phyloP scores from a whole-genome alignment of 2,797 vertebrate species.

The Xiphophorus birchmanni region DNA sequence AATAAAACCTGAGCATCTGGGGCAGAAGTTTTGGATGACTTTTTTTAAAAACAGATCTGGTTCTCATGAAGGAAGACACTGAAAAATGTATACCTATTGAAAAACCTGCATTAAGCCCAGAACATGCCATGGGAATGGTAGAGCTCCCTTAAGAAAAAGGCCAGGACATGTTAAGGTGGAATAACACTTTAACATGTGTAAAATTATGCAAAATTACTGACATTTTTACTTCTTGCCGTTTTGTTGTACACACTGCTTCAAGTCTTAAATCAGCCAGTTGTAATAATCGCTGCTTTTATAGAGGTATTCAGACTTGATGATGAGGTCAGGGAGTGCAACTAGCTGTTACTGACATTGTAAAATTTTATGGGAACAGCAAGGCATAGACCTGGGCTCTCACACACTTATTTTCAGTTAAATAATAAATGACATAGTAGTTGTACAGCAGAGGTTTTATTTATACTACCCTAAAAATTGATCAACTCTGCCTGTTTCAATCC shows the following conservation, averaged over 20 bases:
- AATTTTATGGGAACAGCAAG: background rate
- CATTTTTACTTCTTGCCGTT: background rate
- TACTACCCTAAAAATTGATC: background rate
- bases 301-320: background rate
- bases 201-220: background rate
- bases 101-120: background rate
- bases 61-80: background rate
- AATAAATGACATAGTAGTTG: background rate
- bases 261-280: background rate
- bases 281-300: background rate
- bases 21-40: background rate
- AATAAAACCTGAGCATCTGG: background rate
- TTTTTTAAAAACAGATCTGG: background rate
- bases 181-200: too few relatives aligned
- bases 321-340: background rate
- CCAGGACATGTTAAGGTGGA: background rate
- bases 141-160: background rate
- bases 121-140: background rate
- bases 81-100: background rate
- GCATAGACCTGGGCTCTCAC: background rate
- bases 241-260: background rate
- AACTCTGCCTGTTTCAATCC: background rate
- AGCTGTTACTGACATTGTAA: background rate
- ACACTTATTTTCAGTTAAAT: background rate
- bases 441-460: background rate